Evolutionary conservation across 2,113 vertebrate species (phyloP), one percentile per base, ranked within the genome.

Genomic region (Cavia porcellus): DNA sequence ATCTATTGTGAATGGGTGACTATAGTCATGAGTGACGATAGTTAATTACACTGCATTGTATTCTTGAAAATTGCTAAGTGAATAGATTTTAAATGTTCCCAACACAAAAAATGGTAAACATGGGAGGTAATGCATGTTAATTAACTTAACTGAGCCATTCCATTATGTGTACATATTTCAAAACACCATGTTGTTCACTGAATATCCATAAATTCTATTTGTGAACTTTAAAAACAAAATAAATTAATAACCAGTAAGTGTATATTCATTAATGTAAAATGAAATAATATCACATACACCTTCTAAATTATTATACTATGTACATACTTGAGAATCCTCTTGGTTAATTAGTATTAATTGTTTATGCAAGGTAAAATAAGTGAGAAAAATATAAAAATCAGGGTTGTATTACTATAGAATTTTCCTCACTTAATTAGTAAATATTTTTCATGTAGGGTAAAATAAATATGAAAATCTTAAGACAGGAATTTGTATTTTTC

Each of bases 391-490:
- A 79, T 81, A 61, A 57, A 57, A 95, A 62, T 86, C 3, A 89
- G 17, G 28, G 4, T 75, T 42, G 68, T 72, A 82, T 42, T 74
- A 68, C 93, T 77, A 74, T 79, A 87, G 72, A 75, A 45, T 45
- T 25, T 89, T 74, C 50, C 5, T 79, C 8, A 64, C 2, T 96
- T 74, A 52, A 79, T 92, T 93, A 96, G 19, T 30, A 90, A 90
- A 79, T 90, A 87, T 45, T 45, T 85, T 74, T 74, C 15, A 70
- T 72, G 8, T 7, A 55, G 15, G 70, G 22, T 57, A 97, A 85
- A 90, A 87, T 50, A 66, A 79, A 79, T 57, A 83, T 81, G 20
- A 94, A 93, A 77, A 91, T 50, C 24, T 66, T 81, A 61, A 94
- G 62, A 86, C 4, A 89, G 11, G 28, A 1, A 85, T 81, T 28